Base-by-base conservation (phyloP, 2,113 vertebrate species). In the Emberiza fucata region DNA sequence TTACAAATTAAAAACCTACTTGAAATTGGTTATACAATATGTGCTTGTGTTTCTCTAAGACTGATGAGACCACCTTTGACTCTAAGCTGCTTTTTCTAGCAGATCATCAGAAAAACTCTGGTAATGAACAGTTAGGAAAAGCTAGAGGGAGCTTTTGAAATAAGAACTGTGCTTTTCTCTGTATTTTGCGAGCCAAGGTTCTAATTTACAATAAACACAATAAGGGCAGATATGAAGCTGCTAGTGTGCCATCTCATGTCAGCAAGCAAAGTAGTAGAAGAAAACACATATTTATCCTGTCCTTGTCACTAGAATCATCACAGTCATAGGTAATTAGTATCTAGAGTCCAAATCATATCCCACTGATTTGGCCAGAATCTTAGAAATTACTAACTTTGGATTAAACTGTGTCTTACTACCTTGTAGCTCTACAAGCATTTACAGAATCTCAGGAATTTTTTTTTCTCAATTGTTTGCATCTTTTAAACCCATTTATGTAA, bases 21-120 rank as follows among this genome's bases (percentile, higher is more conserved):
- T 90, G 90, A 92, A 95, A 95, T 77, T 90, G 90, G 91, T 96
- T 96, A 75, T 95, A 96, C 95, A 97, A 97, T 96, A 86, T 84
- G 48, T 0, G 81, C 96, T 72, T 95, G 95, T 97, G 79, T 96
- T 97, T 96, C 94, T 88, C 79, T 81, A 81, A 90, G 94, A 92
- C 95, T 89, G 94, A 96, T 96, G 96, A 92, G 95, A 95, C 95
- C 96, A 97, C 94, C 97, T 97, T 96, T 97, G 97, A 97, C 94
- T 97, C 90, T 75, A 48, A 91, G 86, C 86, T 95, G 93, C 76
- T 92, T 90, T 92, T 91, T 91, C 77, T 95, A 95, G 70, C 94
- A 94, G 77, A 86, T 96, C 86, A 81, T 97, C 94, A 83, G 79
- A 60, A 90, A 91, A 88, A 81, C 86, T 50, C 73, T 64, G 87